A percentile compares a stretch with the other conserved stretches of the same genome.
Conservation (phyloP, 2,797 vertebrate species). For the Karalla daura region DNA sequence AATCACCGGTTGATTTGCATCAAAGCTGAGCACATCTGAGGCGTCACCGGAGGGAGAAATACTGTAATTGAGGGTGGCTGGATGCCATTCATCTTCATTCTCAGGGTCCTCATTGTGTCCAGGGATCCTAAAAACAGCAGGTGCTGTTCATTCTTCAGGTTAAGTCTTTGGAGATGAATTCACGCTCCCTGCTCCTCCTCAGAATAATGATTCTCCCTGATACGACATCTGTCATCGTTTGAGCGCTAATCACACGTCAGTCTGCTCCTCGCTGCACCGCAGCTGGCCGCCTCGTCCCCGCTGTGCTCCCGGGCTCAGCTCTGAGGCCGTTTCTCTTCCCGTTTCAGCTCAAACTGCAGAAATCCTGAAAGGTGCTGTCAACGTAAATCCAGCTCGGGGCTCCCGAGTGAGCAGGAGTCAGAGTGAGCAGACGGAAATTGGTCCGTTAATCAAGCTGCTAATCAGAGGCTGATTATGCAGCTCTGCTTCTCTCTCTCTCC, state of each 20-base stretch:
- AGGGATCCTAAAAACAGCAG: too few species aligned
- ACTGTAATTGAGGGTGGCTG: too few species aligned
- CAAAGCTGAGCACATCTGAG: too few species aligned
- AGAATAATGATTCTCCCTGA: background rate
- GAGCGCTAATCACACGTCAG: constrained; percentile 1
- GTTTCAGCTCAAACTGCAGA: background rate
- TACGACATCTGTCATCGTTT: background rate
- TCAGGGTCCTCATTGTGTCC: too few species aligned
- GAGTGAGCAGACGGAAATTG: background rate
- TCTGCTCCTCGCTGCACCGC: constrained; percentile 1
- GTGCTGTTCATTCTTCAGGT: too few species aligned
- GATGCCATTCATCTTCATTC: too few species aligned
- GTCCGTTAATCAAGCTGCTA: constrained; percentile 16
- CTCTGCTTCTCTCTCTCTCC: background rate
- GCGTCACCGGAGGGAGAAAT: too few species aligned
- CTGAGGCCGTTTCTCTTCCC: background rate
- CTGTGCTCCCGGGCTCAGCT: background rate
- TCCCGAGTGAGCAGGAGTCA: background rate
- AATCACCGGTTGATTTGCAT: background rate
- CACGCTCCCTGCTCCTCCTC: background rate
- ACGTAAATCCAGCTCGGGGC: background rate
- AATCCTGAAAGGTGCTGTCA: background rate
- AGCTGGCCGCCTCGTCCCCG: background rate
- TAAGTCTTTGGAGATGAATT: too few species aligned
- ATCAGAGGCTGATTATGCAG: constrained; percentile 41